Conservation (phyloP, 2,113 vertebrate species). For the Oreocharis arfaki region DNA sequence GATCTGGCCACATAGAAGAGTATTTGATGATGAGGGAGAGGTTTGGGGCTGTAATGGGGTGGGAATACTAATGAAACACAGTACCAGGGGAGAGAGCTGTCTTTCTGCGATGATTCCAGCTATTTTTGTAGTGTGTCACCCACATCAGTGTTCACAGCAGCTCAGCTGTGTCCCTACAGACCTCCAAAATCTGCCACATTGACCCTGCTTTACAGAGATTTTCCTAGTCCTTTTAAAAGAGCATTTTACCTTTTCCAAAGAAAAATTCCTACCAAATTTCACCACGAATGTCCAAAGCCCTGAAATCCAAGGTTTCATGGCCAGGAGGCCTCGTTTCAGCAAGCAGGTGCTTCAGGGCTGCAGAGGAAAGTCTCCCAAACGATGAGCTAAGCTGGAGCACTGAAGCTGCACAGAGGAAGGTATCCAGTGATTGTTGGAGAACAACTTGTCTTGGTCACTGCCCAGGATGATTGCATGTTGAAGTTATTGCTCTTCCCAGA, state of each 20-base stretch:
- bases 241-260: background rate
- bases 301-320: background rate
- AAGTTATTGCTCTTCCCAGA: constrained; percentile 59
- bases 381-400: background rate
- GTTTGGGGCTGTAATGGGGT: background rate
- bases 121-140: background rate
- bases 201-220: background rate
- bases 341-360: background rate
- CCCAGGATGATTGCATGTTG: constrained; percentile 61
- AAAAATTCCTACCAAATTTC: background rate
- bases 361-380: background rate
- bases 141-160: background rate
- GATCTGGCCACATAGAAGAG: background rate
- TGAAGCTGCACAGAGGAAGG: background rate
- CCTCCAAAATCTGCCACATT: background rate
- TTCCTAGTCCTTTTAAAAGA: background rate
- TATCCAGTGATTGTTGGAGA: constrained; percentile 30
- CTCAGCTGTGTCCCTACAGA: background rate
- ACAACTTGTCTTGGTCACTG: constrained; percentile 42
- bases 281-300: background rate
- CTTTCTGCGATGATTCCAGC: background rate
- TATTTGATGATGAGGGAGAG: background rate
- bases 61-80: background rate
- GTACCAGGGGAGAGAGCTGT: background rate
- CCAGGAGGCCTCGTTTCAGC: background rate